Conservation (phyloP, 2,797 vertebrate genomes). For the Amblyraja radiata region DNA sequence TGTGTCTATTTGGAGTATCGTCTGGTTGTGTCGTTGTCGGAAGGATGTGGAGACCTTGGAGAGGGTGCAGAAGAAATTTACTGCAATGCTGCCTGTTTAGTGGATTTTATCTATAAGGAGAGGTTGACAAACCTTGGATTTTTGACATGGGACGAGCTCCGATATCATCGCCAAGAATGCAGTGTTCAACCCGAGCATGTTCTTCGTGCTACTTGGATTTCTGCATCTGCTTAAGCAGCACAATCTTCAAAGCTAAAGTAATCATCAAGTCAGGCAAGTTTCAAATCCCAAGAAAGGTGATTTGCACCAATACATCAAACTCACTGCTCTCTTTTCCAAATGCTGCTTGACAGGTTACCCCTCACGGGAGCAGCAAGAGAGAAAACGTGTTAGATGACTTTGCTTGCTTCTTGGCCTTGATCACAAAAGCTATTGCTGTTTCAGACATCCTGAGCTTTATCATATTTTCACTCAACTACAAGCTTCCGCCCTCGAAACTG, state of each 20-base stretch:
- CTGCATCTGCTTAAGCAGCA: neutral
- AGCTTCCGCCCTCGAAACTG: neutral
- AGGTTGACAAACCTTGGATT: no score
- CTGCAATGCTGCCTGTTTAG: no score
- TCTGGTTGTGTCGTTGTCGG: no score
- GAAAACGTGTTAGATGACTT: constrained; percentile 2
- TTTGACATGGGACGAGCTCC: neutral
- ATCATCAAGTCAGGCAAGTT: constrained; percentile 17
- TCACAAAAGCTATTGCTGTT: constrained; percentile 13
- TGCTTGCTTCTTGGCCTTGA: constrained; percentile 22
- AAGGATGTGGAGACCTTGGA: no score
- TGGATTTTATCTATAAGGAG: no score
- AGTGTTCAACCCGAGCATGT: neutral
- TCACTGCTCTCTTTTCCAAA: neutral
- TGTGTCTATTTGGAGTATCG: no score
- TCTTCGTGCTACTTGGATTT: constrained; percentile 4
- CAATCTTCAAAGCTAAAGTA: constrained; percentile 28
- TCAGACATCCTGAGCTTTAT: constrained; percentile 32
- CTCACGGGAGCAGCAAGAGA: neutral
- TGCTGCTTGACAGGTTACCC: constrained; percentile 5
- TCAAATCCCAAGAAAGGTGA: constrained; percentile 28
- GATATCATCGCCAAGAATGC: neutral
- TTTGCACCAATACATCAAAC: constrained; percentile 26
- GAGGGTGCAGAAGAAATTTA: no score
- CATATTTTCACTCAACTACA: neutral